Conservation (phyloP, 1,140 invertebrate genomes). For the Trachymyrmex cornetzi region DNA sequence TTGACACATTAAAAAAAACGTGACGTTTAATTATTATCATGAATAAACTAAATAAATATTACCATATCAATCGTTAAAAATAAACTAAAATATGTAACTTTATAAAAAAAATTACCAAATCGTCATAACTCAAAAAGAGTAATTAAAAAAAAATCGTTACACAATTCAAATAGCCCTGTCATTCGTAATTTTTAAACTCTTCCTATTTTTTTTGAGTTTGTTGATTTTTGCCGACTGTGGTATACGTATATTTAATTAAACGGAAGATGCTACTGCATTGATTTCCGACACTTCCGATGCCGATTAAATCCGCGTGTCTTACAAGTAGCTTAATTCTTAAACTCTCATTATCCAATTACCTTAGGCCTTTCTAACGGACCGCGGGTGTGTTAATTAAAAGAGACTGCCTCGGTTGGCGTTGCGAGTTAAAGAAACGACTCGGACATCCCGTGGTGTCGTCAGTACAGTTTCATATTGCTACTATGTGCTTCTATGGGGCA, state of each 20-base stretch:
- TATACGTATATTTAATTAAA: conserved; percentile 29
- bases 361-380: not conserved
- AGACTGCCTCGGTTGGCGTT: not conserved
- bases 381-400: conserved; percentile 43
- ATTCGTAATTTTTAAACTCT: no score
- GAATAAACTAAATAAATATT: no score
- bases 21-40: no score
- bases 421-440: conserved; percentile 14
- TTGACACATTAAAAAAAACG: no score
- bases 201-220: no score
- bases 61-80: not conserved
- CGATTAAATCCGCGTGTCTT: not conserved
- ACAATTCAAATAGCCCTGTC: no score
- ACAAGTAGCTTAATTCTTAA: conserved; percentile 50
- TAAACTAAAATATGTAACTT: not conserved
- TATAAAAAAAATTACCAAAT: not conserved
- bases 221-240: not conserved
- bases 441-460: conserved; percentile 20
- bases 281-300: conserved; percentile 15
- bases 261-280: not conserved
- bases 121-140: no score
- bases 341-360: conserved; percentile 73
- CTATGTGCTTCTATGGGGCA: not conserved
- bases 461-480: conserved; percentile 11
- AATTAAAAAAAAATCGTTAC: no score